These are phyloP conservation scores for Deilephila elpenor DNA, from an alignment of 2,888 invertebrate genomes.

Conservation along the genomic window DNA sequence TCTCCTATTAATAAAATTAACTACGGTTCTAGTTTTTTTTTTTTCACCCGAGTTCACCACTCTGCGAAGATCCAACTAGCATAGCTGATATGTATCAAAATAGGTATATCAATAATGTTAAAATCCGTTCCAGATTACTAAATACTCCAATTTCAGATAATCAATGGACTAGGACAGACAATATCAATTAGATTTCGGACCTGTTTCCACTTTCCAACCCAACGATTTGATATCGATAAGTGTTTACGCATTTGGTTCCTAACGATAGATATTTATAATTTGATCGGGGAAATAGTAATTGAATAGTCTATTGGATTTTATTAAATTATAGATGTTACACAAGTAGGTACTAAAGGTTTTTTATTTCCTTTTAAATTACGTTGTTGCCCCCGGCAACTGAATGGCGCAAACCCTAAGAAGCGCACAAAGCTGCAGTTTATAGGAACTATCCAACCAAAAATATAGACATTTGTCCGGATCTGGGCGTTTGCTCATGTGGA, in stretches of 20 bases:
- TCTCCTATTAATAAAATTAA: too few relatives aligned
- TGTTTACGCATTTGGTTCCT: not conserved
- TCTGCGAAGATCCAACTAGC: not conserved
- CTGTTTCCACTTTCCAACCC: not conserved
- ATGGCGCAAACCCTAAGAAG: too few relatives aligned
- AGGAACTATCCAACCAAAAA: too few relatives aligned
- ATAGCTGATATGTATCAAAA: not conserved
- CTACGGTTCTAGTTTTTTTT: too few relatives aligned
- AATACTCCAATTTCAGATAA: constrained; percentile 25
- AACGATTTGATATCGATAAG: not conserved
- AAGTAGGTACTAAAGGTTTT: too few relatives aligned
- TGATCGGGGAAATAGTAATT: not conserved
- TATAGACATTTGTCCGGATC: too few relatives aligned
- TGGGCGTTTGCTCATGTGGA: too few relatives aligned
- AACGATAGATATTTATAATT: not conserved
- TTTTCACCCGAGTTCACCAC: too few relatives aligned
- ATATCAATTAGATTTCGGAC: constrained; percentile 2
- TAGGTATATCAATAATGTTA: constrained; percentile 9
- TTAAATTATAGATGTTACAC: not conserved
- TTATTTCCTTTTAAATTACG: too few relatives aligned
- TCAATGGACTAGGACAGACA: constrained; percentile 26
- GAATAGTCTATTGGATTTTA: not conserved
- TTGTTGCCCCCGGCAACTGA: too few relatives aligned
- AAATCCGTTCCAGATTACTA: constrained; percentile 21
- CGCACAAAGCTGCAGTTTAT: too few relatives aligned